Percentiles rank a stretch among this genome's conserved stretches.
Evolutionary conservation across 2,888 invertebrate species (phyloP).

Genomic region (Meloe dianella): DNA sequence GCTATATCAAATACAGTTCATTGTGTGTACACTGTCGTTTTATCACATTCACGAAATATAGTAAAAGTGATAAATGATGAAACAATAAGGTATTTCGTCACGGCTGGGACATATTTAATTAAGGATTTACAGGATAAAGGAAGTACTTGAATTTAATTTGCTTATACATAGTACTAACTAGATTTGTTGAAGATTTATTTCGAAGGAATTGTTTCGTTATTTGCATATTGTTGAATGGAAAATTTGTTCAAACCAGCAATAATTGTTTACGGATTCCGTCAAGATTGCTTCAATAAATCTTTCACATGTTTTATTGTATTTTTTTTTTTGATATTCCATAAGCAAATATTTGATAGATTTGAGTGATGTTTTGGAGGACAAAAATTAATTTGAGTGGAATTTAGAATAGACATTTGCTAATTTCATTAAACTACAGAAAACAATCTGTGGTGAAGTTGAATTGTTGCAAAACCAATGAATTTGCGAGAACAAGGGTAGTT

Average conservation of each 20-base stretch:
- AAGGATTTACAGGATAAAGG: background rate
- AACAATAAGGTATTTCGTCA: background rate
- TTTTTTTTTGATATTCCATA: background rate
- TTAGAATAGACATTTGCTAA: background rate
- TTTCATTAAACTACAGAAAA: background rate
- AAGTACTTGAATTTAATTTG: background rate
- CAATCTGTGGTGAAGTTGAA: too few relatives aligned
- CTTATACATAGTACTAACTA: background rate
- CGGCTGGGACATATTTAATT: background rate
- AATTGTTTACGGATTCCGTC: background rate
- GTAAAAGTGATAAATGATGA: too few relatives aligned
- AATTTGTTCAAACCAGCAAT: background rate
- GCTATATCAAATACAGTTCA: too few relatives aligned
- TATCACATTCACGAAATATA: too few relatives aligned
- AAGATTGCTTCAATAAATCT: background rate
- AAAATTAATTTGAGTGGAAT: background rate
- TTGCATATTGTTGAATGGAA: background rate
- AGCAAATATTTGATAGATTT: background rate
- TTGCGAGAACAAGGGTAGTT: too few relatives aligned
- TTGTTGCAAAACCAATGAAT: too few relatives aligned
- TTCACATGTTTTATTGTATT: background rate
- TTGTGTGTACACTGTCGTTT: too few relatives aligned
- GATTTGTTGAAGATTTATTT: background rate
- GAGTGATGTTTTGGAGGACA: background rate
- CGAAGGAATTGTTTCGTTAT: background rate